Base-by-base conservation (phyloP, 2,888 invertebrate species). In the Acronicta aceris region DNA sequence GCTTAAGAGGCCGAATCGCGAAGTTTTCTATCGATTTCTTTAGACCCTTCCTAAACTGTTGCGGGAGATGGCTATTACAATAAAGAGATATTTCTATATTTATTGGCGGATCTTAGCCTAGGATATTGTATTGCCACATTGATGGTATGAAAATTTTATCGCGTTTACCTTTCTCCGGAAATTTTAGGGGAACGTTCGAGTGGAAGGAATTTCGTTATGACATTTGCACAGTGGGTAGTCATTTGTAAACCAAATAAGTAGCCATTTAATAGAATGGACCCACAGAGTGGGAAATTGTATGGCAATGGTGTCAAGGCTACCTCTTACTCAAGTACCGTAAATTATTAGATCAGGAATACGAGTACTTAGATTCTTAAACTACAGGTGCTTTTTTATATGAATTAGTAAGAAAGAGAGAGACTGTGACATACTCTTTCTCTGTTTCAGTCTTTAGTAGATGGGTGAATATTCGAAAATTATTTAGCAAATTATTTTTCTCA, bases 1-100 rank as follows among this genome's bases (percentile, higher is more conserved):
- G 53, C 65, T 65, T 70, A 57, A 75, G 64, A 64, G 63, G 63
- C 61, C 78, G 73, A 78, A 79, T 78, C 76, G 71, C 56, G 68
- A 74, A 77, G 73, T 81, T 79, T 72, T 72, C 53, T 63, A 65
- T 74, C 76, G 66, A 79, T 77, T 70, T 76, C 52, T 51, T 33
- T 40, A 59, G 53, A 73, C 75, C 78, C 71, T 78, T 71, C 72
- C 69, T 79, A 79, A 81, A 78, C 76, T 77, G 74, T 74, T 72
- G 5, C 33, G 36, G 27, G 57, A 71, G 63, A 59, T 64, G 51
- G 59, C 71, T 56, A 69, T 76, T 71, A 76, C 51, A 65, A 65
- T 74, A 76, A 69, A 21, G 65, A 64, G 42, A 66, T 71, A 64
- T 66, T 67, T 52, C 40, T 60, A 65, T 71, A 68, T 74, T 74